Base-by-base conservation (phyloP, 1,140 invertebrate genomes). In the Pentalonia nigronervosa region DNA sequence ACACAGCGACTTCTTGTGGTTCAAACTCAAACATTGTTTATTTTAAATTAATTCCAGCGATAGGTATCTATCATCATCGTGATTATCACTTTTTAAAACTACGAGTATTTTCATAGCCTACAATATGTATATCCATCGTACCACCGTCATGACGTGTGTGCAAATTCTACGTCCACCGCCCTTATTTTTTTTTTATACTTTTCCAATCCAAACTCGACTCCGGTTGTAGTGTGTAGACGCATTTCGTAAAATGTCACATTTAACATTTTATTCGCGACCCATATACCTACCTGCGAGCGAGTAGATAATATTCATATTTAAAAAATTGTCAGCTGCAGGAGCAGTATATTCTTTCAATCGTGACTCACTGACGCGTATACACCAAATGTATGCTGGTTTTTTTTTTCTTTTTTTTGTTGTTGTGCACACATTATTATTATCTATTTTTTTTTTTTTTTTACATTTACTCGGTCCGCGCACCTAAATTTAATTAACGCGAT, bases 401-500 rank as follows among this genome's bases (percentile, higher is more conserved):
- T 76, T 17, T 76, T 76, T 41, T 76, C 17, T n/a, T 76, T 76
- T 50, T n/a, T 76, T n/a, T n/a, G n/a, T n/a, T n/a, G 60, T 76
- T 11, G n/a, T 76, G 60, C 7, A n/a, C n/a, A 17, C n/a, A 67
- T 67, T 48, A 48, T 14, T 48, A 48, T 21, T 53, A 53, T 7
- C 21, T 53, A 53, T 53, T 53, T 21, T 60, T 14, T 67, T 67
- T 14, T 56, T 56, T 56, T 56, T 41, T 41, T 2, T 41, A 41
- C 41, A 2, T 41, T n/a, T n/a, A 76, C 60, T 76, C 14, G 30
- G 60, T n/a, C n/a, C 11, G 25, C 3, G 60, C 25, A n/a, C 60
- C 60, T 17, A 76, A 76, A 76, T 76, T 76, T 76, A 76, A 76
- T 76, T 76, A 76, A 76, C 60, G n/a, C 30, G 60, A 76, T 76